Evolutionary conservation across 2,888 invertebrate genomes (phyloP), one percentile per base, ranked within the genome.

Genomic region (Danaus chrysippus): DNA sequence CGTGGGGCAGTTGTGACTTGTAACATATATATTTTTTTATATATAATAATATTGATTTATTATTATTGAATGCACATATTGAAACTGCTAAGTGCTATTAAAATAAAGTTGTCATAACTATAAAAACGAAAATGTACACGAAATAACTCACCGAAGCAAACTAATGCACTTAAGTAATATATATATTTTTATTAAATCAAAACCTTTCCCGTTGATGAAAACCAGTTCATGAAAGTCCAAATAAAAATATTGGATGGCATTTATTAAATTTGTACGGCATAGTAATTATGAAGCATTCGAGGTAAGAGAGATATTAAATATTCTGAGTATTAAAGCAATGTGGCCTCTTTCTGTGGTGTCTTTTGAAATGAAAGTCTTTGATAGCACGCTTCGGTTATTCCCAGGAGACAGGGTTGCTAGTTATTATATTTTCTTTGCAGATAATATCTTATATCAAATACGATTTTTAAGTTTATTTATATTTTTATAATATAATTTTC

Each of bases 331-430:
- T 58, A 61, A 61, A 64, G 63, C 63, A 62, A 59, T 59, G 65
- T 52, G 62, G 66, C 59, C 66, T 63, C 61, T 62, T 56, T 61
- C 56, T 55, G 59, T 63, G 62, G 63, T 63, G 68, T 66, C 66
- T 66, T 63, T 68, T 68, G 42, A 66, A 65, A 68, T 60, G 49
- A 59, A 61, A 63, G 62, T 64, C 66, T 68, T 66, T 68, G 66
- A 64, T 65, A 61, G 55, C 41, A n/a, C 54, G 62, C 62, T 58
- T 59, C 58, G 46, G 56, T 64, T 58, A 58, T 58, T 64, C 62
- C 60, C 60, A 55, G 44, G 64, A 67, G 62, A 56, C 56, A 68
- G 66, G 66, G 66, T 56, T 66, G 68, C 42, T 59, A 53, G 42
- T 46, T 12, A 15, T 15, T 46, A 15, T 46, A n/a, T 15, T 46